Evolutionary conservation across 2,113 vertebrate species (phyloP).

Genomic region (Cepphus grylle): DNA sequence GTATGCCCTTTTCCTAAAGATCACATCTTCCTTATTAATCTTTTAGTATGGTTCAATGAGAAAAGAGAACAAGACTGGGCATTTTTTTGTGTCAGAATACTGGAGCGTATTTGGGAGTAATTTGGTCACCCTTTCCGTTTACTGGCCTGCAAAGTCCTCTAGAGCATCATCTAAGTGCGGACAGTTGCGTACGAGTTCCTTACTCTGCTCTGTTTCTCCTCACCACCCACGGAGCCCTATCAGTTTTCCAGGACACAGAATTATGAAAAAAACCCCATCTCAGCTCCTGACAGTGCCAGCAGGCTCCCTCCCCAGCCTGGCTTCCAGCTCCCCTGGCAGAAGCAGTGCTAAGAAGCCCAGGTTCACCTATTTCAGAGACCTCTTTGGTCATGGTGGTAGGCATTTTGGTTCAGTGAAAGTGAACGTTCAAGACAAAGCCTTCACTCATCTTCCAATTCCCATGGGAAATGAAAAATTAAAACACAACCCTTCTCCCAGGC

Average conservation of each 20-base stretch:
- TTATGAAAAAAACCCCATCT: background rate
- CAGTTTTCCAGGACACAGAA: background rate
- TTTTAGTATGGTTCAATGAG: background rate
- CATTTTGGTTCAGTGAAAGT: background rate
- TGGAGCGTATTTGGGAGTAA: background rate
- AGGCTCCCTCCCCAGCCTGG: background rate
- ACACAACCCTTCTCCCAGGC: rapidly evolving
- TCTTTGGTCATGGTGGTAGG: rapidly evolving
- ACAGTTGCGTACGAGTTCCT: rapidly evolving
- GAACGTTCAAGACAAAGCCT: background rate
- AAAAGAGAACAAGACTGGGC: background rate
- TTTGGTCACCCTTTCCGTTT: background rate
- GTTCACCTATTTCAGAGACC: background rate
- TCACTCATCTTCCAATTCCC: background rate
- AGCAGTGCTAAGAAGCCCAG: background rate
- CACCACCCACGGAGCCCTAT: rapidly evolving
- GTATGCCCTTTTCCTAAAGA: background rate
- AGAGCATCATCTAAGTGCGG: background rate
- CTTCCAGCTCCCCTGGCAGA: background rate
- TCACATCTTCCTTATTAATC: background rate
- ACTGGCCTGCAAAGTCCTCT: background rate
- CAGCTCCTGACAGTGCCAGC: background rate
- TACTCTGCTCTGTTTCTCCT: background rate
- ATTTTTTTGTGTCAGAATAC: background rate
- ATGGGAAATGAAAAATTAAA: background rate